A percentile compares a stretch with the other conserved stretches of the same genome.
phyloP scores from a whole-genome alignment of 2,888 invertebrate genomes.

The Apocheima hispidaria region DNA sequence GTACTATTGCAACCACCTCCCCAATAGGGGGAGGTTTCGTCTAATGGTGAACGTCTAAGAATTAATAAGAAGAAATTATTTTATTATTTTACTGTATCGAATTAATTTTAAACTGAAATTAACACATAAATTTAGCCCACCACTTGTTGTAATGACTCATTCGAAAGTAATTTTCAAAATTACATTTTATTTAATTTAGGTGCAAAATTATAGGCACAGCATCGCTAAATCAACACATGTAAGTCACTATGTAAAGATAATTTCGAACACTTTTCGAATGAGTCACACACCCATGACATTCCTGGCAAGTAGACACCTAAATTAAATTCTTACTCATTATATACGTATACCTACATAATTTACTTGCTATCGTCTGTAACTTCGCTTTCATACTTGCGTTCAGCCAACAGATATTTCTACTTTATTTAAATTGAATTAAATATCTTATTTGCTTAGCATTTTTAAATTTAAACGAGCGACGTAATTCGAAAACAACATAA shows the following conservation, averaged over 20 bases:
- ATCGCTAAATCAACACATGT: not conserved
- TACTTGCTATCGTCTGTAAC: not conserved
- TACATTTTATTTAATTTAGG: too few relatives aligned
- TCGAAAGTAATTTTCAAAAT: too few relatives aligned
- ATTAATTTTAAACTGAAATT: too few relatives aligned
- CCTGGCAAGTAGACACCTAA: not conserved
- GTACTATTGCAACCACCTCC: too few relatives aligned
- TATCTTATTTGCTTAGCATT: not conserved
- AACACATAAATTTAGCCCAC: too few relatives aligned
- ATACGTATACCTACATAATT: not conserved
- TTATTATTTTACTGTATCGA: too few relatives aligned
- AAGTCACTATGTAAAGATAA: not conserved
- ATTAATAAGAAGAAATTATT: too few relatives aligned
- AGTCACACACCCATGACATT: not conserved
- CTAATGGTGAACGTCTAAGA: too few relatives aligned
- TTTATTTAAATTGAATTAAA: not conserved
- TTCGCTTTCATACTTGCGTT: too few relatives aligned
- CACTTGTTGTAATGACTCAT: too few relatives aligned
- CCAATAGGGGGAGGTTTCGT: too few relatives aligned
- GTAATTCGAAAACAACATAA: not conserved
- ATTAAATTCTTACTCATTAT: not conserved
- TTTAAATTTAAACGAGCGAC: not conserved
- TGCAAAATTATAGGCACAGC: not conserved
- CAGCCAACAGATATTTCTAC: too few relatives aligned
- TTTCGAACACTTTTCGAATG: not conserved